A percentile compares a stretch with the other conserved stretches of the same genome.
These are phyloP conservation scores for Cryptosula pallasiana DNA, from an alignment of 2,888 invertebrate species.

Conservation along the genomic window DNA sequence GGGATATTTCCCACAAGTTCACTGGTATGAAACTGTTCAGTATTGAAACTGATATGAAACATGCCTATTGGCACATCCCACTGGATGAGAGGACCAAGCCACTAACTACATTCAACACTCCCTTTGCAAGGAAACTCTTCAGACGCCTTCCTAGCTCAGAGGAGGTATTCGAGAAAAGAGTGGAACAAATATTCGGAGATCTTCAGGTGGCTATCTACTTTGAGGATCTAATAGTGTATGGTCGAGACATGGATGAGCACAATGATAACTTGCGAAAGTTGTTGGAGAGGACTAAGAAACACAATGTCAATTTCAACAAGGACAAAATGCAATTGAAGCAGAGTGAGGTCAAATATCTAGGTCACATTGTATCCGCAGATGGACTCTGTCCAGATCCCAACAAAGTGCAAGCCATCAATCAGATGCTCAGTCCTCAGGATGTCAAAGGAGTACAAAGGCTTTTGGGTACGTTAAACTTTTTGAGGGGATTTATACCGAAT, in stretches of 20 bases:
- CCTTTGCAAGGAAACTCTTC: too few species aligned
- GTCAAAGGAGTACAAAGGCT: too few species aligned
- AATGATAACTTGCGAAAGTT: too few species aligned
- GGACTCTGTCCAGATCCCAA: neutral
- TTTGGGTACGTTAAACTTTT: neutral
- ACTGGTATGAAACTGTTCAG: slow-evolving; percentile 29
- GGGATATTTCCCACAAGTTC: slow-evolving; percentile 25
- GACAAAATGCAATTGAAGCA: neutral
- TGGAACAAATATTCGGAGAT: too few species aligned
- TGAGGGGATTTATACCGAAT: neutral
- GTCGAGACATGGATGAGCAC: too few species aligned
- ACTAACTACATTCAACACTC: slow-evolving; percentile 31
- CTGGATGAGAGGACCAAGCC: slow-evolving; percentile 29
- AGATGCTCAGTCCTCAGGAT: neutral
- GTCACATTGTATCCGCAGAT: neutral
- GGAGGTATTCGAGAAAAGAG: too few species aligned
- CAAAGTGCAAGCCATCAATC: neutral
- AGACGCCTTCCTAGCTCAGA: too few species aligned
- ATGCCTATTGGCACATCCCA: slow-evolving; percentile 31
- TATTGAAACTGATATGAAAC: slow-evolving; percentile 28
- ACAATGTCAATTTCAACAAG: too few species aligned
- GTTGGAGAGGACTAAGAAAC: too few species aligned
- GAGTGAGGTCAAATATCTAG: neutral
- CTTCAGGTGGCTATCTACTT: too few species aligned
- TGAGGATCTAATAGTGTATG: too few species aligned